Evolutionary conservation across 2,888 invertebrate species (phyloP), one percentile per base, ranked within the genome.

Genomic region (Exephanes ischioxanthus): DNA sequence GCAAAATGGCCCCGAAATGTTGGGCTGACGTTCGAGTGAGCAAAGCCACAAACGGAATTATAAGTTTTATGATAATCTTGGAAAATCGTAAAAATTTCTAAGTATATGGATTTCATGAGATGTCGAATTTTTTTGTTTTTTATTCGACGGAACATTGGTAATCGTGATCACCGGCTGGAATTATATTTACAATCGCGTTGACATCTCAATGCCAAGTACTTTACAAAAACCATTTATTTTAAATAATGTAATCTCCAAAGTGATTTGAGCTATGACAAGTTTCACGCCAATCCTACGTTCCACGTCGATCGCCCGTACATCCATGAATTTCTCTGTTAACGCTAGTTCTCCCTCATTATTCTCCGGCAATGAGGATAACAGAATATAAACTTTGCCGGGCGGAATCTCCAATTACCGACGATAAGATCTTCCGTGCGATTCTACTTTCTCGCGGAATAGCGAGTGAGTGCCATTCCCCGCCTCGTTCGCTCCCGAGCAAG

Each of bases 371-470:
- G 78, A 72, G 70, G 79, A 83, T 85, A 81, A 81, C 80, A 26
- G 67, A 81, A 81, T 81, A 53, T 63, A 85, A 81, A 85, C 45
- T 85, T 85, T 22, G 41, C 55, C 45, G 70, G 75, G 63, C 68
- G 14, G 45, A 45, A 81, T 78, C 73, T 68, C 78, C 84, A 78
- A 81, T 78, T 81, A 77, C 72, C 53, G 14, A 22, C 45, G 80
- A 80, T 84, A 84, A 84, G 76, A 84, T 80, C 72, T 80, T 71
- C 33, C 51, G 30, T 37, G 75, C 70, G 81, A 70, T 75, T 48
- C 37, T 66, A 75, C 71, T 70, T 68, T 61, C 61, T 70, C 30
- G 61, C 78, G 51, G 55, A 75, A 66, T 48, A 72, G 68, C 63
- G 22, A n/a, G 66, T 51, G 55, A 61, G 68, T 72, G 58, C 61